A percentile compares a stretch with the other conserved stretches of the same genome.
phyloP scores from a whole-genome alignment of 2,113 vertebrate genomes.

The Halichoeres trimaculatus region DNA sequence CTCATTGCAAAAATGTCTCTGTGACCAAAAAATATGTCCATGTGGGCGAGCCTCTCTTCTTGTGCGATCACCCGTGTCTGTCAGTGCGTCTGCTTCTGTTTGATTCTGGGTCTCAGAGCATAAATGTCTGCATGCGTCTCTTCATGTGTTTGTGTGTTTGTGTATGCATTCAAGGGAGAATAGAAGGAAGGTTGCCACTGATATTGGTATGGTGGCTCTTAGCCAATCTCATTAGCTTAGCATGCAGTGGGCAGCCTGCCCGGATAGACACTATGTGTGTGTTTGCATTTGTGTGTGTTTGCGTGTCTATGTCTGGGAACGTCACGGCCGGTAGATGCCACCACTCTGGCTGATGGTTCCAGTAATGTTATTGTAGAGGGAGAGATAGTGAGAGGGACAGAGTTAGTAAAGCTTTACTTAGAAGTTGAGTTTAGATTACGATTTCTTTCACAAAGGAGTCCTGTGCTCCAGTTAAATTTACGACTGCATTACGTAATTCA shows the following conservation, averaged over 20 bases:
- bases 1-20: slow-evolving; percentile 26
- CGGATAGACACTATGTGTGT: slow-evolving; percentile 35
- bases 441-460: not conserved
- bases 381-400: slow-evolving; percentile 37
- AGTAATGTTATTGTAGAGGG: slow-evolving; percentile 72
- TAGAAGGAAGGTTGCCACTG: slow-evolving; percentile 65
- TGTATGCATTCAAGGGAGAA: slow-evolving; percentile 33
- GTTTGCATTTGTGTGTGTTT: slow-evolving; percentile 17
- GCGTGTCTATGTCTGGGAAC: slow-evolving; percentile 24
- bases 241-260: slow-evolving; percentile 77
- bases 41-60: slow-evolving; percentile 30
- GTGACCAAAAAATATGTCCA: slow-evolving; percentile 16
- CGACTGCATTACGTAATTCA: too few relatives aligned
- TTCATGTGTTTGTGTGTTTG: not conserved
- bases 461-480: too few relatives aligned
- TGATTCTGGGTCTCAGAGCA: slow-evolving; percentile 28
- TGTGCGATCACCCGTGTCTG: slow-evolving; percentile 39
- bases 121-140: slow-evolving; percentile 4
- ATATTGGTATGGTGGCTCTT: slow-evolving; percentile 72
- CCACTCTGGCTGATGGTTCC: slow-evolving; percentile 74
- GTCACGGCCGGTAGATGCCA: slow-evolving; percentile 72
- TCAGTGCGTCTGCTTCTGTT: slow-evolving; percentile 18
- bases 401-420: not conserved
- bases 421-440: not conserved
- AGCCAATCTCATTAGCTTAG: slow-evolving; percentile 83